Evolutionary conservation across 2,888 invertebrate species (phyloP), one percentile per base, ranked within the genome.

Genomic region (Pristionchus entomophagus): DNA sequence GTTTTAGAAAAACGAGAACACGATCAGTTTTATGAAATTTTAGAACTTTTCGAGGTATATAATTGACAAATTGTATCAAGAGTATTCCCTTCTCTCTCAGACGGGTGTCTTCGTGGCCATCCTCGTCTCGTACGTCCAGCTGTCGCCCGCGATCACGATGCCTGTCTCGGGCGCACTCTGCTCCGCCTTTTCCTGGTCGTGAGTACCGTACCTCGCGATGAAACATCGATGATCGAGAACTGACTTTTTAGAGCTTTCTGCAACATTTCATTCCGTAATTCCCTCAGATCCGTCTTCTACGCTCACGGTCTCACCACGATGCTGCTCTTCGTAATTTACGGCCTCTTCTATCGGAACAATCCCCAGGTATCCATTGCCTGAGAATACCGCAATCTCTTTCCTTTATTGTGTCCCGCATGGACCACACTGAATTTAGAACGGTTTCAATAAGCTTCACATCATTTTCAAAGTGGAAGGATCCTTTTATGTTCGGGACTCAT

Each of bases 31-130:
- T n/a, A n/a, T n/a, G n/a, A n/a, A n/a, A n/a, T n/a, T n/a, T n/a
- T n/a, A n/a, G n/a, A n/a, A n/a, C n/a, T n/a, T n/a, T n/a, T n/a
- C n/a, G n/a, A n/a, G n/a, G n/a, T n/a, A n/a, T n/a, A n/a, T n/a
- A n/a, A n/a, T n/a, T n/a, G n/a, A n/a, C n/a, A n/a, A n/a, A n/a
- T n/a, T n/a, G n/a, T n/a, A 59, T 59, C 26, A 1, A 59, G 10
- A 26, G 22, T 3, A 22, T 45, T 3, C 45, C 45, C 22, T 65
- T 17, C 5, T 65, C 65, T 51, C 19, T 22, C 80, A 87, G 88
- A 92, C 91, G 82, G 93, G 93, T 14, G 88, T 93, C 32, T 93
- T 93, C 85, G 92, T 93, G 41, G 92, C 93, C 2, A 86, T 90
- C 19, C 89, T 93, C 49, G 93, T 93, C 49, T 92, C 93, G 53